Conservation (phyloP, 2,888 invertebrate genomes). For the Meghimatium bilineatum region DNA sequence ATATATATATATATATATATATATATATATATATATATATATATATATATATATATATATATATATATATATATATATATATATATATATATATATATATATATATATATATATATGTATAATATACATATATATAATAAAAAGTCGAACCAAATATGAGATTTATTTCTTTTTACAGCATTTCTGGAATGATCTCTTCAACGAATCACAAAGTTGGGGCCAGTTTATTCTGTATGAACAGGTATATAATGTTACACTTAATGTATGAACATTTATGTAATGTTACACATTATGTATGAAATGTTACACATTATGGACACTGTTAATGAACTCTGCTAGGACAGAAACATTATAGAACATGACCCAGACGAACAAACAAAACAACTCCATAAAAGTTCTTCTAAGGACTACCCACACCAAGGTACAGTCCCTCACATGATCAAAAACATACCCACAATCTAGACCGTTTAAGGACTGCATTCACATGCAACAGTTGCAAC, state of each 20-base stretch:
- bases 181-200: slow-evolving; percentile 38
- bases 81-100: slow-evolving; percentile 7
- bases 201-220: slow-evolving; percentile 24
- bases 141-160: not conserved
- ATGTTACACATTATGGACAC: too few relatives aligned
- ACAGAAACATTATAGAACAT: too few relatives aligned
- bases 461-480: too few relatives aligned
- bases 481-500: too few relatives aligned
- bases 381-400: too few relatives aligned
- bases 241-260: not conserved
- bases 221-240: slow-evolving; percentile 40
- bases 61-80: not conserved
- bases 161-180: slow-evolving; percentile 15
- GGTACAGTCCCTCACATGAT: too few relatives aligned
- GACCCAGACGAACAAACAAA: too few relatives aligned
- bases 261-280: not conserved
- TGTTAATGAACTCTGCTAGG: too few relatives aligned
- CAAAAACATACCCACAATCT: too few relatives aligned
- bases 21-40: slow-evolving; percentile 1
- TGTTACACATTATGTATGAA: not conserved
- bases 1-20: slow-evolving; percentile 4
- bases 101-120: not conserved
- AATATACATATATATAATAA: not conserved
- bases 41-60: slow-evolving; percentile 1
- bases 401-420: too few relatives aligned